Base-by-base conservation (phyloP, 2,888 invertebrate species). In the Leucozona laternaria region DNA sequence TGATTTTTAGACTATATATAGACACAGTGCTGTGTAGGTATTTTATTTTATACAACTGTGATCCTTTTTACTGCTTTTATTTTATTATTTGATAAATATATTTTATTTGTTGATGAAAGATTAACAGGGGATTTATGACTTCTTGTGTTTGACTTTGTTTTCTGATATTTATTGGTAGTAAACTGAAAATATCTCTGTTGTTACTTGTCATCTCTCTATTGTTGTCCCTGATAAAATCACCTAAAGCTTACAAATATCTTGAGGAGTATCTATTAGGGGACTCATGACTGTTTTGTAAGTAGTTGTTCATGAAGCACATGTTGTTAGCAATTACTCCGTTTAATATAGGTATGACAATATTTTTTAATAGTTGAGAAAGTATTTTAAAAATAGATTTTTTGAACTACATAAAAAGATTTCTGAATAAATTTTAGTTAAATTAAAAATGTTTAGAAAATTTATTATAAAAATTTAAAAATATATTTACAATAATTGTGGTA, bases 11-110 rank as follows among this genome's bases (percentile, higher is more conserved):
- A 45, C 13, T 37, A 37, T 5, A 45, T 11, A 37, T 5, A 45
- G 5, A 43, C 10, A 64, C 64, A 64, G 31, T 48, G 45, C 28
- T 64, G 64, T 64, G 45, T n/a, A n/a, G n/a, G n/a, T n/a, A 62
- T 22, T 40, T 25, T 62, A 4, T 22, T 62, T 40, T 11, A 53
- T 50, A 15, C 2, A 25, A 13, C 0, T 22, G 6, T 10, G 3
- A 15, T 34, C 8, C n/a, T 62, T 15, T 37, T 2, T 22, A n/a
- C 3, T 25, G 31, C 25, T 37, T 68, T 25, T n/a, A 1, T 53
- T 53, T 25, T 37, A 37, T 53, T n/a, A 13, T 28, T n/a, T 25
- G 2, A 28, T 15, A 13, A 28, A 3, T 50, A 22, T 20, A 1
- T 4, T 5, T 48, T n/a, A n/a, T n/a, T n/a, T n/a, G n/a, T 25